These are phyloP conservation scores for Alces alces DNA, from an alignment of 2,113 vertebrate species.

Conservation along the genomic window DNA sequence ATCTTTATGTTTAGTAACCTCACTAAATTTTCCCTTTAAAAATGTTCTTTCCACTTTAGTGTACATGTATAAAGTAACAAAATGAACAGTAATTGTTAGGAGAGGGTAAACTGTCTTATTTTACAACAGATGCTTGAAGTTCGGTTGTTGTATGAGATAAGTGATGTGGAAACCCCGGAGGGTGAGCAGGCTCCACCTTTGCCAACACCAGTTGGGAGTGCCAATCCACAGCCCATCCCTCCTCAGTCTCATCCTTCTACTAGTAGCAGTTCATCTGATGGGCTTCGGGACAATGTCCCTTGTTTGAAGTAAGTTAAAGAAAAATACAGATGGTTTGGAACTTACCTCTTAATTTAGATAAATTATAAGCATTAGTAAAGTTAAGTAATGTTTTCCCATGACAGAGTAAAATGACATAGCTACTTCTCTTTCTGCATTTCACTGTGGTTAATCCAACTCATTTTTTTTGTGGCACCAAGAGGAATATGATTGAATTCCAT, in stretches of 20 bases:
- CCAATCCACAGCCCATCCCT: conserved; percentile 90
- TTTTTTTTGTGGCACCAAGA: background rate
- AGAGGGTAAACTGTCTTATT: background rate
- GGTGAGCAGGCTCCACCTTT: conserved; percentile 88
- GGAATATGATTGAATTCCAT: background rate
- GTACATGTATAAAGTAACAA: background rate
- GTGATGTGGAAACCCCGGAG: conserved; percentile 93
- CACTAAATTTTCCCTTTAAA: conserved; percentile 2
- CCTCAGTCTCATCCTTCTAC: conserved; percentile 94
- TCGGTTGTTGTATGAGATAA: conserved; percentile 93
- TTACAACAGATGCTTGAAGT: conserved; percentile 92
- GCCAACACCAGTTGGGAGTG: conserved; percentile 88
- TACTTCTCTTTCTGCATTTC: background rate
- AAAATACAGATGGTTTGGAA: background rate
- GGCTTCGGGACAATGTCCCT: conserved; percentile 93
- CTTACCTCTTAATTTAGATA: background rate
- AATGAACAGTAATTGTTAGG: background rate
- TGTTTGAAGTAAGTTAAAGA: conserved; percentile 90
- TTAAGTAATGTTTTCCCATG: background rate
- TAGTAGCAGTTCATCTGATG: conserved; percentile 96
- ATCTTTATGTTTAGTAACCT: conserved; percentile 2
- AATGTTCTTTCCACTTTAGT: background rate
- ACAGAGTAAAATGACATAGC: background rate
- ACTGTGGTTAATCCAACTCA: background rate
- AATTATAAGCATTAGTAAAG: background rate